phyloP scores from a whole-genome alignment of 2,888 invertebrate species.

The Dendrolimus pini region DNA sequence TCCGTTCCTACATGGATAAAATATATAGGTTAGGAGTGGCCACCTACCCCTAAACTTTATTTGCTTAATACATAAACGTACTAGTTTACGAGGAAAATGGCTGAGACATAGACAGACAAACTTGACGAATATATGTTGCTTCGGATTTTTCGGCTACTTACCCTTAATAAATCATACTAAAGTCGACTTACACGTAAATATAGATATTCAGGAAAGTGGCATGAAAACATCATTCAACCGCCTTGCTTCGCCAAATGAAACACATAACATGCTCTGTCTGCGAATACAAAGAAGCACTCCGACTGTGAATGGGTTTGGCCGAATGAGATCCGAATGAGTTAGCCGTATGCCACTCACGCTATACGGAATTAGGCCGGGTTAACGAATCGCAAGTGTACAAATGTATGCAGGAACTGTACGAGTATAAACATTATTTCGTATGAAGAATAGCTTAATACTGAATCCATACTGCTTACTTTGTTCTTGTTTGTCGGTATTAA shows the following conservation, averaged over 20 bases:
- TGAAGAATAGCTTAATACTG: not conserved
- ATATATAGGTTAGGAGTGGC: too few species aligned
- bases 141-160: too few species aligned
- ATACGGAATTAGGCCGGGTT: constrained; percentile 9
- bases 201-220: not conserved
- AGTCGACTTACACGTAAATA: too few species aligned
- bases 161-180: too few species aligned
- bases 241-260: constrained; percentile 8
- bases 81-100: too few species aligned
- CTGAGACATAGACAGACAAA: too few species aligned
- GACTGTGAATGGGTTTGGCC: constrained; percentile 1
- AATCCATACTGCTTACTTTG: too few species aligned
- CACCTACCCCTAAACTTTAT: too few species aligned
- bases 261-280: constrained; percentile 1
- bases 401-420: not conserved
- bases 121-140: too few species aligned
- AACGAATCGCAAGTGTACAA: constrained; percentile 9
- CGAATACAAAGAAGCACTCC: constrained; percentile 5
- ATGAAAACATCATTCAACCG: constrained; percentile 7
- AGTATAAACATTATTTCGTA: not conserved
- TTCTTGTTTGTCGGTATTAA: too few species aligned
- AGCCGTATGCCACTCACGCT: constrained; percentile 11
- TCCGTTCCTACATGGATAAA: too few species aligned
- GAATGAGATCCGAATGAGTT: constrained; percentile 5
- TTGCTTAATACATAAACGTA: too few species aligned